Percentiles rank a stretch among this genome's conserved stretches.
These are phyloP conservation scores for Anhinga rufa DNA, from an alignment of 2,113 vertebrate species.

Conservation along the genomic window DNA sequence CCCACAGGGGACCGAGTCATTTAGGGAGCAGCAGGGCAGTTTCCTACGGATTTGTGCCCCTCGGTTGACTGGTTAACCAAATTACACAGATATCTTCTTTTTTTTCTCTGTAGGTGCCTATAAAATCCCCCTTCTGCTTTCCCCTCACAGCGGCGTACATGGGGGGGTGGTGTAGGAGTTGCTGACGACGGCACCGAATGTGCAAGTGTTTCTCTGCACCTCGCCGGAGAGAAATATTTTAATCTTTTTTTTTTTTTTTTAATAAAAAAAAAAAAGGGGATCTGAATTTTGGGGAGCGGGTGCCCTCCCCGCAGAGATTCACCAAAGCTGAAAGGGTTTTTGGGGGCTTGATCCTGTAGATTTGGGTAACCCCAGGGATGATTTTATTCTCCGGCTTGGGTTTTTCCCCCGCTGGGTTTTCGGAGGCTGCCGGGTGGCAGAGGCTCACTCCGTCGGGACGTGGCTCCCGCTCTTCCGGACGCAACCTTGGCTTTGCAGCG, in stretches of 20 bases:
- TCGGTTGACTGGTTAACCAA: not conserved
- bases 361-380: not conserved
- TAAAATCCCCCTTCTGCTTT: not conserved
- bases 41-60: not conserved
- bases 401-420: not conserved
- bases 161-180: slow-evolving; percentile 14
- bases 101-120: not conserved
- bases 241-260: not conserved
- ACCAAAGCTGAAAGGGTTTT: too few relatives aligned
- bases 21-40: not conserved
- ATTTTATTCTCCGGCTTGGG: not conserved
- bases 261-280: not conserved
- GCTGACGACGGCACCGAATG: not conserved
- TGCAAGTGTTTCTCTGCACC: not conserved
- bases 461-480: not conserved
- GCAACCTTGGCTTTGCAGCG: not conserved
- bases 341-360: not conserved
- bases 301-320: not conserved
- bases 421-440: not conserved
- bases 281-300: not conserved
- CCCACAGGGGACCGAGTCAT: fast-evolving
- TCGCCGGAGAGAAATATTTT: not conserved
- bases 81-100: not conserved
- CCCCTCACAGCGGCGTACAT: not conserved
- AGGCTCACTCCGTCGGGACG: not conserved